phyloP scores from a whole-genome alignment of 2,888 invertebrate species.

The Erebia palarica region DNA sequence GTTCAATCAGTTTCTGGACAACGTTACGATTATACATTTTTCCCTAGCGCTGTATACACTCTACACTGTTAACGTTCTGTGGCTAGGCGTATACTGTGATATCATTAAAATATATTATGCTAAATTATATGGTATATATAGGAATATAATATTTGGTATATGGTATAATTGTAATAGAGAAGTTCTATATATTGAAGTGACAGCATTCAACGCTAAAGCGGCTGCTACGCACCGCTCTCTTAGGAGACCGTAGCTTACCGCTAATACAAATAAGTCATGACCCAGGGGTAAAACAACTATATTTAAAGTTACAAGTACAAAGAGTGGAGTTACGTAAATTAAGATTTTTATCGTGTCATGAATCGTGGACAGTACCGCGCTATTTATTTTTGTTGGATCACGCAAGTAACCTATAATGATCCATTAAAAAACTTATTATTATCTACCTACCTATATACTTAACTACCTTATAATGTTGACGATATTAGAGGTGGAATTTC shows the following conservation, averaged over 20 bases:
- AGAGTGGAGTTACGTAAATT: constrained; percentile 60
- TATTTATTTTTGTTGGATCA: constrained; percentile 25
- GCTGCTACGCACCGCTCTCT: too few relatives aligned
- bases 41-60: too few relatives aligned
- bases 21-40: too few relatives aligned
- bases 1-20: too few relatives aligned
- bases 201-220: too few relatives aligned
- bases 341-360: constrained; percentile 59
- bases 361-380: constrained; percentile 40
- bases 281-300: constrained; percentile 21
- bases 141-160: too few relatives aligned
- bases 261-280: constrained; percentile 31
- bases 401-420: constrained; percentile 21
- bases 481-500: not conserved
- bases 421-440: constrained; percentile 15
- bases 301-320: constrained; percentile 48
- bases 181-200: too few relatives aligned
- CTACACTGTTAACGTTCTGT: too few relatives aligned
- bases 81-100: too few relatives aligned
- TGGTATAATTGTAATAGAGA: too few relatives aligned
- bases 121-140: too few relatives aligned
- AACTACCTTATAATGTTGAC: not conserved
- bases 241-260: not conserved
- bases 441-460: not conserved
- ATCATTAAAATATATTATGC: too few relatives aligned